Evolutionary conservation across 1,140 invertebrate species (phyloP).

Genomic region (Atopsyche davidsoni): DNA sequence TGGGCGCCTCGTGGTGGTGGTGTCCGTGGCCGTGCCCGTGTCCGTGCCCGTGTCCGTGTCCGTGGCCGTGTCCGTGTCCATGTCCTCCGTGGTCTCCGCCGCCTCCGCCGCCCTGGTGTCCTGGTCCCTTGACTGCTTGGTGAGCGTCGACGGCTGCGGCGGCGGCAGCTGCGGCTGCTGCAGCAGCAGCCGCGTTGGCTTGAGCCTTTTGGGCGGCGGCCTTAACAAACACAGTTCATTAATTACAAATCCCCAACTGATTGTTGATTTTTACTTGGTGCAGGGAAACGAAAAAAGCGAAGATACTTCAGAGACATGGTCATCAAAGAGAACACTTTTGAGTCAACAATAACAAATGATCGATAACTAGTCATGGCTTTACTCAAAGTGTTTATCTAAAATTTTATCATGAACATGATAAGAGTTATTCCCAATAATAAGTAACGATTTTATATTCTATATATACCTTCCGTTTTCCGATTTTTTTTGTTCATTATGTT

Average conservation of each 20-base stretch:
- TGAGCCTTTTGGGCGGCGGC: conserved; percentile 27
- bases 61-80: background rate
- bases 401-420: too few species aligned
- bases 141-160: conserved; percentile 24
- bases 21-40: background rate
- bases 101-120: conserved; percentile 11
- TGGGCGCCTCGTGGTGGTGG: background rate
- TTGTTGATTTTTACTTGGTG: too few species aligned
- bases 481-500: too few species aligned
- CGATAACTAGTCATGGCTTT: too few species aligned
- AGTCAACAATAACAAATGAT: too few species aligned
- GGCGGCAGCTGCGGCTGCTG: conserved; percentile 26
- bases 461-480: too few species aligned
- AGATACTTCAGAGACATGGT: too few species aligned
- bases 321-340: too few species aligned
- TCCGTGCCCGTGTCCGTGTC: conserved; percentile 1
- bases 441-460: too few species aligned
- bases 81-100: background rate
- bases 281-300: too few species aligned
- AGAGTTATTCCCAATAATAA: too few species aligned
- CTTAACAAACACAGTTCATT: conserved; percentile 12
- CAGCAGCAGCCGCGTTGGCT: conserved; percentile 27
- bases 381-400: too few species aligned
- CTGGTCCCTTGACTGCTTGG: conserved; percentile 20
- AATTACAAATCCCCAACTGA: background rate